Evolutionary conservation across 2,797 vertebrate genomes (phyloP), one percentile per base, ranked within the genome.

Genomic region (Geotrypetes seraphini): DNA sequence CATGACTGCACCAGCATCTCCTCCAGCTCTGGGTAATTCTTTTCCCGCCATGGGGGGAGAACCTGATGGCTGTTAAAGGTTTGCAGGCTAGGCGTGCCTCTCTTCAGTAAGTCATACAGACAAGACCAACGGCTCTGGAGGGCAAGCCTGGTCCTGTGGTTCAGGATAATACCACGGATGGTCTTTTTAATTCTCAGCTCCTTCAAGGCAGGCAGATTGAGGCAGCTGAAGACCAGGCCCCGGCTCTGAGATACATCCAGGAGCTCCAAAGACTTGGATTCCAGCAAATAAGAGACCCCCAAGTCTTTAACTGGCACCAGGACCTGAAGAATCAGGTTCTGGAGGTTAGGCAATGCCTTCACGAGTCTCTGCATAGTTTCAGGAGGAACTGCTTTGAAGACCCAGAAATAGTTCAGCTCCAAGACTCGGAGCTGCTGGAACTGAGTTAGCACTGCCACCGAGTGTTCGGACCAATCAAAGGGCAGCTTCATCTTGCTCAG

Each of bases 331-430:
- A 81, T 86, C 43, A 89, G 63, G 5, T 79, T 85, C 36, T 74
- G 78, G 2, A 89, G 73, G 57, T 78, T 76, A 2, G 85, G 86
- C 33, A 89, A 67, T 1, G 83, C 81, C 33, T 70, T 71, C 12
- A 80, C 83, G 5, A 89, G 43, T 13, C 53, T 57, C 44, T 83
- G 78, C 63, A 89, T 66, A 1, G 76, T 84, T 4, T 71, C 63
- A 1, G 85, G 85, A 4, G 69, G 75, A 23, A 87, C 82, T 1
- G 84, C 79, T 46, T 86, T 87, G 28, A 88, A 88, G 3, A 87
- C 79, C 87, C 87, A 87, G 63, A 89, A 89, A 46, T 86, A 87
- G 31, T 86, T 87, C 8, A 89, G 75, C 60, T 89, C 86, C 3
- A 89, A 72, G 18, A 77, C 77, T n/a, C 72, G 52, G 6, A 89